Evolutionary conservation across 2,113 vertebrate genomes (phyloP), one percentile per base, ranked within the genome.

Genomic region (Glaucidium brasilianum): DNA sequence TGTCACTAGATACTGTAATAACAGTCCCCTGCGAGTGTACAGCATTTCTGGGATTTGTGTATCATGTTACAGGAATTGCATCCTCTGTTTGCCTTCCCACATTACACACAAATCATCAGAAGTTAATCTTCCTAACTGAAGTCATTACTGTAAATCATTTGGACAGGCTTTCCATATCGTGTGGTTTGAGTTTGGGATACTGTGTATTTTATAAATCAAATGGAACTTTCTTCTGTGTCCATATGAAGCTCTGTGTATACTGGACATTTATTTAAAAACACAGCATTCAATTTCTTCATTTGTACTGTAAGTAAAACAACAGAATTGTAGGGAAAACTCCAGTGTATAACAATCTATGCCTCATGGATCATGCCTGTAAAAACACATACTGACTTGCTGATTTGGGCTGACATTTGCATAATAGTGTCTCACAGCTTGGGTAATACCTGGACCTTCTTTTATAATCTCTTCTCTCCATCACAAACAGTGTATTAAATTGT

Each of bases 31-130:
- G n/a, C n/a, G n/a, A 43, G 43, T 43, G 9, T 22, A 56, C 23
- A 64, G 7, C 5, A 41, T 75, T 92, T 88, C 35, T 60, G 23
- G 14, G 27, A 64, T 77, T 80, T 34, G 5, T 5, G 3, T 68
- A 37, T 13, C 0, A 0, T 26, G 9, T 56, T 47, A 64, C 3
- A 1, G n/a, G 14, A 92, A 56, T 8, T 29, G 21, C 0, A 0
- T 73, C 34, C 58, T 45, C 19, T 25, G 16, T 39, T 85, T 92
- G 13, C 18, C 34, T 64, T 85, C 18, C 29, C 49, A 64, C 25
- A 21, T 72, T 50, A 45, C n/a, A 37, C 12, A 71, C 8, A 5
- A 56, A 34, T 30, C 19, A 34, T 68, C n/a, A 76, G 63, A 95
- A 91, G 34, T 49, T 52, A 68, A 64, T 52, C 35, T 56, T 89